phyloP scores from a whole-genome alignment of 1,140 invertebrate species.

The Drosophila mauritiana region DNA sequence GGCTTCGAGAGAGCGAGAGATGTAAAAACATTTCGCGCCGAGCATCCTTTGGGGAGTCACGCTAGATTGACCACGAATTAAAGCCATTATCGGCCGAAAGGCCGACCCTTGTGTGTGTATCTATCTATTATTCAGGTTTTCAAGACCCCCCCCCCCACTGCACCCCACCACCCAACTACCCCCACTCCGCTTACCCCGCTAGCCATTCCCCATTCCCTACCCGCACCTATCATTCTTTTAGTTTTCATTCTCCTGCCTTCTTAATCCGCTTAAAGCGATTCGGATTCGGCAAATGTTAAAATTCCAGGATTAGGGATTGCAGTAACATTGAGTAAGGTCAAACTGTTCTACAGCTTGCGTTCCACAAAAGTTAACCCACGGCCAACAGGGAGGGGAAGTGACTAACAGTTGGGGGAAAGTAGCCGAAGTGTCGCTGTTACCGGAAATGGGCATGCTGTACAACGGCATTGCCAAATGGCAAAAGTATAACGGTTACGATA shows the following conservation, averaged over 20 bases:
- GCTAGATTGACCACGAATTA: conserved; percentile 43
- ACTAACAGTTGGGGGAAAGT: not conserved
- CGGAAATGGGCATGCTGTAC: not conserved
- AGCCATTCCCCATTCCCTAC: not conserved
- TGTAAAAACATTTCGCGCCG: conserved; percentile 40
- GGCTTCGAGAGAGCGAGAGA: conserved; percentile 2
- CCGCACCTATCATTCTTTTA: not conserved
- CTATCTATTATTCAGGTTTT: conserved; percentile 42
- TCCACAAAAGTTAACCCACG: conserved; percentile 4
- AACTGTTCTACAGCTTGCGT: conserved; percentile 33
- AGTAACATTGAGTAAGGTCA: conserved; percentile 49
- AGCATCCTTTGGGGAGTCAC: conserved; percentile 31
- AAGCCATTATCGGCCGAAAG: conserved; percentile 37
- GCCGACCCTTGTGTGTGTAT: conserved; percentile 24
- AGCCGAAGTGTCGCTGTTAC: conserved; percentile 4
- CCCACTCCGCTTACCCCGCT: too few relatives aligned
- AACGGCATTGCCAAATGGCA: not conserved
- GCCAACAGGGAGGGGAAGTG: not conserved
- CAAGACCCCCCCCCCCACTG: not conserved
- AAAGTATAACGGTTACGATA: not conserved
- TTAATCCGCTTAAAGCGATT: conserved; percentile 43
- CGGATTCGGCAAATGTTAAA: conserved; percentile 42
- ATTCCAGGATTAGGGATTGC: conserved; percentile 43
- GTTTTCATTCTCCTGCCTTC: not conserved
- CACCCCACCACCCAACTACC: not conserved